Conservation (phyloP, 2,888 invertebrate genomes). For the Celastrina argiolus region DNA sequence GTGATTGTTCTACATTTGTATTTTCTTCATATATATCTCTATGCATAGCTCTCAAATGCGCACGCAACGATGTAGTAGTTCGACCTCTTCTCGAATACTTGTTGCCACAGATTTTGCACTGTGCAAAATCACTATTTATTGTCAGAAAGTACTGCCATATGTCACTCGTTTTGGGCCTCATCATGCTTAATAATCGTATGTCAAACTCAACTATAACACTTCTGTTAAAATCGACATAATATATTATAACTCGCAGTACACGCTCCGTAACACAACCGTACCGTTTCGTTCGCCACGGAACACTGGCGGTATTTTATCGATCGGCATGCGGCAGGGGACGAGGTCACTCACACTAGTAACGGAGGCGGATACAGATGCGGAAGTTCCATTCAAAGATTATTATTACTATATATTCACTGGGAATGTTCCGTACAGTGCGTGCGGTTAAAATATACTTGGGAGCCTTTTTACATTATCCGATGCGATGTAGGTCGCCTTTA, state of each 20-base stretch:
- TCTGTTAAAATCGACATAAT: too few relatives aligned
- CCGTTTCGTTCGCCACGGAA: not conserved
- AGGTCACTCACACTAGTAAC: not conserved
- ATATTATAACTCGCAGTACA: too few relatives aligned
- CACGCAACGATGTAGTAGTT: constrained; percentile 24
- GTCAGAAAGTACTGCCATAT: constrained; percentile 20
- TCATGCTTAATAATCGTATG: not conserved
- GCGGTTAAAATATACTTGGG: not conserved
- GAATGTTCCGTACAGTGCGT: not conserved
- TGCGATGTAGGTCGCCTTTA: too few relatives aligned
- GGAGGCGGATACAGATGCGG: not conserved
- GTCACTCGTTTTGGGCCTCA: constrained; percentile 19
- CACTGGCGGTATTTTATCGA: not conserved
- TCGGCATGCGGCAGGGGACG: not conserved
- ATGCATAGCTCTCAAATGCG: constrained; percentile 23
- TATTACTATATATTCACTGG: too few relatives aligned
- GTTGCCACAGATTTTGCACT: constrained; percentile 27
- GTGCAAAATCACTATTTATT: constrained; percentile 22
- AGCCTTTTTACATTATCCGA: not conserved
- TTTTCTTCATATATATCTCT: not conserved
- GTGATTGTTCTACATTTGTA: not conserved
- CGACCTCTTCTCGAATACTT: constrained; percentile 27
- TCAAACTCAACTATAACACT: too few relatives aligned
- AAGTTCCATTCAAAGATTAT: not conserved
- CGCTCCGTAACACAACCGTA: not conserved